Conservation (phyloP, 2,113 vertebrate species). For the Amblyornis subalaris region DNA sequence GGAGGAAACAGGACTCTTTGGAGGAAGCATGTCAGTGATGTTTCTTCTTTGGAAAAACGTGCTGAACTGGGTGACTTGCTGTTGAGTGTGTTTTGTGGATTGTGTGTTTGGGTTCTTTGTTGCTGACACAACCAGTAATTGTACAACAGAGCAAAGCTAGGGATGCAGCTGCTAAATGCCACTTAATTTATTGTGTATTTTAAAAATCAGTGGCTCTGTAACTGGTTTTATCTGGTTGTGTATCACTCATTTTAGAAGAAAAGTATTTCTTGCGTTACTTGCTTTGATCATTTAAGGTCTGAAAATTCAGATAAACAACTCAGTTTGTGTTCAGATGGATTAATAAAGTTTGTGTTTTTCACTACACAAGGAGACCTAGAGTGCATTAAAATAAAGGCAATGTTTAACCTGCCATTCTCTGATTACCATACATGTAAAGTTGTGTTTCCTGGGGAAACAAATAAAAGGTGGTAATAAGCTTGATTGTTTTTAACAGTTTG, state of each 20-base stretch:
- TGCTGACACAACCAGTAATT: background rate
- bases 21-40: background rate
- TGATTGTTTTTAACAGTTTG: slow-evolving; percentile 73
- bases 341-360: background rate
- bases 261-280: background rate
- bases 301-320: background rate
- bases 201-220: background rate
- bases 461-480: background rate
- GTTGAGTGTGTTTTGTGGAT: background rate
- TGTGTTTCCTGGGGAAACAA: background rate
- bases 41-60: background rate
- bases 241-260: background rate
- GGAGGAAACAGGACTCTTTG: background rate
- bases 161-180: background rate
- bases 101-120: background rate
- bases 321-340: background rate
- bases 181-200: background rate
- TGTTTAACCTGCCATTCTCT: background rate
- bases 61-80: background rate
- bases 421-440: background rate
- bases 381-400: background rate
- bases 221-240: background rate
- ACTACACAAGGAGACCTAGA: rapidly evolving
- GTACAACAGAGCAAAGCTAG: background rate
- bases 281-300: background rate